Evolutionary conservation across 2,797 vertebrate genomes (phyloP).

Genomic region (Tragelaphus eurycerus): DNA sequence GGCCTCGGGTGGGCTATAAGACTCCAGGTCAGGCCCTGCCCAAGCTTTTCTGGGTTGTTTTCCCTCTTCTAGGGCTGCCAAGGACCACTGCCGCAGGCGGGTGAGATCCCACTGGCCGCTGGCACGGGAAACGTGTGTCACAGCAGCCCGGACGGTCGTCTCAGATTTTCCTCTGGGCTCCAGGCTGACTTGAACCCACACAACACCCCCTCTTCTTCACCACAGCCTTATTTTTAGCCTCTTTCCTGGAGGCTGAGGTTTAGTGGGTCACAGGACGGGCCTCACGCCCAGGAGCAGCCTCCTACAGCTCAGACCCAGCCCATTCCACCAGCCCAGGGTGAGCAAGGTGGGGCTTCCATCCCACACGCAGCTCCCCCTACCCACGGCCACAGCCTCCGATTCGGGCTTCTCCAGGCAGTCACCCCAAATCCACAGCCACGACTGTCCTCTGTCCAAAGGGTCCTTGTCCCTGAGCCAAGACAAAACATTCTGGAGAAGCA

Average conservation of each 20-base stretch:
- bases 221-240: slow-evolving; percentile 76
- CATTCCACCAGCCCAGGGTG: background rate
- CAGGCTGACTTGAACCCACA: background rate
- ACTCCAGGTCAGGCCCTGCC: background rate
- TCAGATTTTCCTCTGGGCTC: slow-evolving; percentile 74
- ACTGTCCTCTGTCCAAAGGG: background rate
- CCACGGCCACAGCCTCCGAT: background rate
- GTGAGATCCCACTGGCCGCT: background rate
- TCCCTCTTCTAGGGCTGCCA: background rate
- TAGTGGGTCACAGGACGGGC: slow-evolving; percentile 67
- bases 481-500: background rate
- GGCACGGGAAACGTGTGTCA: slow-evolving; percentile 69
- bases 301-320: slow-evolving; percentile 25
- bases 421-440: background rate
- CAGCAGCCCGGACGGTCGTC: background rate
- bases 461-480: background rate
- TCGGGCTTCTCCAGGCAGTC: background rate
- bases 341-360: background rate
- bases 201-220: slow-evolving; percentile 42
- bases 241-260: slow-evolving; percentile 76
- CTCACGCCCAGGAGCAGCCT: slow-evolving; percentile 59
- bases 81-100: background rate
- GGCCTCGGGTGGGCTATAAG: background rate
- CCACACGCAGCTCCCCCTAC: background rate
- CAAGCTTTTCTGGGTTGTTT: background rate